phyloP scores from a whole-genome alignment of 2,888 invertebrate genomes.

The Strigamia crassipes region DNA sequence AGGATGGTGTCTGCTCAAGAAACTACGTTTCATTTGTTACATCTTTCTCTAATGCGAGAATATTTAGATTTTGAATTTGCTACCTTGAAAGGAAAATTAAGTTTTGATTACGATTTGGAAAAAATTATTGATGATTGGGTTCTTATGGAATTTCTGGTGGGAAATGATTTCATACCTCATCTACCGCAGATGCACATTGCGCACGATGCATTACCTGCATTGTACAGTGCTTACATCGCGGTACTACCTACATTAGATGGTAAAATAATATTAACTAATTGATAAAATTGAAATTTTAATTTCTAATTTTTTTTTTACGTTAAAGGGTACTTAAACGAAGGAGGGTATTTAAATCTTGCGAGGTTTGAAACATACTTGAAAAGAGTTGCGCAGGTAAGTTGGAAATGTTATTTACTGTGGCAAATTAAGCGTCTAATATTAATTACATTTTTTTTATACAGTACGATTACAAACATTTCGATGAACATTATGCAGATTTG shows the following conservation, averaged over 20 bases:
- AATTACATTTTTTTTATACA: background rate
- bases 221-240: conserved; percentile 86
- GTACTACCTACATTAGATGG: conserved; percentile 85
- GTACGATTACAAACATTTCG: conserved; percentile 49
- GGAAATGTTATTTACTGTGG: conserved; percentile 67
- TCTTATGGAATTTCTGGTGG: conserved; percentile 93
- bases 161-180: conserved; percentile 97
- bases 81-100: conserved; percentile 68
- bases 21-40: conserved; percentile 89
- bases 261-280: conserved; percentile 58
- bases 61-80: conserved; percentile 90
- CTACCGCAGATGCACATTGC: conserved; percentile 91
- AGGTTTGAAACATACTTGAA: conserved; percentile 86
- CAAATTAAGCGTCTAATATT: background rate
- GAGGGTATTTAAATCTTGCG: conserved; percentile 77
- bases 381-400: conserved; percentile 73
- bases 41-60: conserved; percentile 87
- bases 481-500: conserved; percentile 68
- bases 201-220: conserved; percentile 81
- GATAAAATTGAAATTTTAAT: background rate
- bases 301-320: background rate
- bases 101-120: conserved; percentile 82
- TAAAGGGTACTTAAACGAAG: conserved; percentile 89
- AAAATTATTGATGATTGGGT: conserved; percentile 97
- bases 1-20: conserved; percentile 76